These are phyloP conservation scores for Pseudorasbora parva DNA, from an alignment of 2,113 vertebrate species.

Conservation along the genomic window DNA sequence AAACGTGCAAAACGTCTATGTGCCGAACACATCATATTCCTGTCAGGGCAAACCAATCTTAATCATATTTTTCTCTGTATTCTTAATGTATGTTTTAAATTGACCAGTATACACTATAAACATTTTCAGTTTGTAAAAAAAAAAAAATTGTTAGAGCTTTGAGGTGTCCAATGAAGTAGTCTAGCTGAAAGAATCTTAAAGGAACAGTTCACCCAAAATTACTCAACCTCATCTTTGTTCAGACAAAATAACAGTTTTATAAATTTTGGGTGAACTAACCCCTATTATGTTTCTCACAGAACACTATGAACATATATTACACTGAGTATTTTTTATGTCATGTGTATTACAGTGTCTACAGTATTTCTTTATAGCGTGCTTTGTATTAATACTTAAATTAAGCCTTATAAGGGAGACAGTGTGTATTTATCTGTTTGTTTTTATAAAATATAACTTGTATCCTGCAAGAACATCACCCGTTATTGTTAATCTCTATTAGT, in stretches of 20 bases:
- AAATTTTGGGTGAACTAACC: background rate
- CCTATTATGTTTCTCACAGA: background rate
- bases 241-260: background rate
- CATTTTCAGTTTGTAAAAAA: background rate
- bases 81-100: slow-evolving; percentile 14
- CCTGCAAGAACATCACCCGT: background rate
- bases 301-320: slow-evolving; percentile 25
- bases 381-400: slow-evolving; percentile 32
- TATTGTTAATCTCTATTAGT: slow-evolving; percentile 28
- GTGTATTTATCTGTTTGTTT: slow-evolving; percentile 22
- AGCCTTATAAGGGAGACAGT: slow-evolving; percentile 18
- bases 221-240: background rate
- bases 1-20: background rate
- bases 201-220: slow-evolving; percentile 9
- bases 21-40: slow-evolving; percentile 25
- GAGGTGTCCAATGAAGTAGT: background rate
- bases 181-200: background rate
- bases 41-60: slow-evolving; percentile 20
- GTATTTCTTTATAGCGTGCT: slow-evolving; percentile 24
- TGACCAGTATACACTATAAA: slow-evolving; percentile 15
- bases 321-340: slow-evolving; percentile 17
- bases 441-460: slow-evolving; percentile 9
- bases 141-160: background rate
- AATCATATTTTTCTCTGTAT: background rate
- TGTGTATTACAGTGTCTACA: slow-evolving; percentile 27